These are phyloP conservation scores for Lethrus apterus DNA, from an alignment of 1,140 invertebrate genomes.

Conservation along the genomic window DNA sequence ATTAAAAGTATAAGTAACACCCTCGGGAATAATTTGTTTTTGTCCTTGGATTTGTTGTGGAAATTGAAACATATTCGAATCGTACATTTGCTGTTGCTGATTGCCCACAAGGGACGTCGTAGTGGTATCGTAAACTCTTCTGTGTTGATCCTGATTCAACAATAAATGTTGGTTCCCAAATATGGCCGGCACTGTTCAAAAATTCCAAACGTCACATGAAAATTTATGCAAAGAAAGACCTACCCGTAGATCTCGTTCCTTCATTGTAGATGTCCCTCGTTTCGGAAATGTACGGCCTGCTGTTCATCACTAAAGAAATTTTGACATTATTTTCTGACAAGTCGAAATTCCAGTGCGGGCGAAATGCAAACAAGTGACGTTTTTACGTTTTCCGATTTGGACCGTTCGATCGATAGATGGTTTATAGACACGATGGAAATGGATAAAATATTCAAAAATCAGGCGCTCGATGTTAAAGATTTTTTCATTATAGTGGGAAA, in stretches of 20 bases:
- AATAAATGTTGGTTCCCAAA: conserved; percentile 1
- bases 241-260: not conserved
- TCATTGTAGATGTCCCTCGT: not conserved
- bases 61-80: not conserved
- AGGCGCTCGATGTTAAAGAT: no score
- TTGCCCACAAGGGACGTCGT: not conserved
- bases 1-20: conserved; percentile 7
- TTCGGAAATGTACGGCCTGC: conserved; percentile 6
- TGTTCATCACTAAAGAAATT: not conserved
- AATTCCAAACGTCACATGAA: not conserved
- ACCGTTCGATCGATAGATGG: no score
- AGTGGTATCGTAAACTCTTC: conserved; percentile 5
- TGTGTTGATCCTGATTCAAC: conserved; percentile 7
- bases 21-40: not conserved
- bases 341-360: no score
- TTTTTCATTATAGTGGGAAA: no score
- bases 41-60: not conserved
- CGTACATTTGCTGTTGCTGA: not conserved
- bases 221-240: not conserved
- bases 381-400: no score
- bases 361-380: no score
- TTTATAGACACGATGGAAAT: no score
- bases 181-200: not conserved
- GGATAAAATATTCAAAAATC: no score
- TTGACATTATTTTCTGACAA: no score